Conservation (phyloP, 2,113 vertebrate species). For the Halcyon senegalensis region DNA sequence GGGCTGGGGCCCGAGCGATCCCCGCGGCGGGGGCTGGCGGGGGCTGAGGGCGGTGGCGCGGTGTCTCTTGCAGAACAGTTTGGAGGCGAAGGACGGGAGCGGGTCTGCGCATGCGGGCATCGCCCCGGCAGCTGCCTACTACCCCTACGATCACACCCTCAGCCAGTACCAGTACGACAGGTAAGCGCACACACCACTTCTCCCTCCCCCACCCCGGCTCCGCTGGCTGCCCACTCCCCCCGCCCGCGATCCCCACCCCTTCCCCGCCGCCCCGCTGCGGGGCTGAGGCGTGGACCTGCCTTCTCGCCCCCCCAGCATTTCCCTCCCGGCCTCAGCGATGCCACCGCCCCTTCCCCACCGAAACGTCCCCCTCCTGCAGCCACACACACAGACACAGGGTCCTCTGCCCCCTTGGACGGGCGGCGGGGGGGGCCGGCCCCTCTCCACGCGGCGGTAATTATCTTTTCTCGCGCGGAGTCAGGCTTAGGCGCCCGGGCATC, state of each 20-base stretch:
- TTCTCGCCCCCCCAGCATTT: background rate
- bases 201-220: background rate
- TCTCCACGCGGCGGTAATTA: background rate
- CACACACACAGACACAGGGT: background rate
- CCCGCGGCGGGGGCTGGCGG: background rate
- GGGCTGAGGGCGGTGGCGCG: slow-evolving; percentile 26
- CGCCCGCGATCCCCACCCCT: background rate
- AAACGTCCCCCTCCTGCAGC: background rate
- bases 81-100: slow-evolving; percentile 91
- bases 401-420: background rate
- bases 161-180: slow-evolving; percentile 98
- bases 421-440: background rate
- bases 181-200: slow-evolving; percentile 70
- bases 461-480: background rate
- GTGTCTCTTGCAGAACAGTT: slow-evolving; percentile 85
- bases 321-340: background rate
- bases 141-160: slow-evolving; percentile 92
- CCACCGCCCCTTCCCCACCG: background rate
- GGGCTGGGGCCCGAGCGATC: background rate
- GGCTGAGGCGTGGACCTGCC: background rate
- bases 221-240: background rate
- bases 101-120: slow-evolving; percentile 92
- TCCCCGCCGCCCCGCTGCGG: background rate
- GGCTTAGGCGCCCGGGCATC: background rate
- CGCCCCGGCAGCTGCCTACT: slow-evolving; percentile 90